Base-by-base conservation (phyloP, 2,888 invertebrate species). In the Drosophila mulleri region DNA sequence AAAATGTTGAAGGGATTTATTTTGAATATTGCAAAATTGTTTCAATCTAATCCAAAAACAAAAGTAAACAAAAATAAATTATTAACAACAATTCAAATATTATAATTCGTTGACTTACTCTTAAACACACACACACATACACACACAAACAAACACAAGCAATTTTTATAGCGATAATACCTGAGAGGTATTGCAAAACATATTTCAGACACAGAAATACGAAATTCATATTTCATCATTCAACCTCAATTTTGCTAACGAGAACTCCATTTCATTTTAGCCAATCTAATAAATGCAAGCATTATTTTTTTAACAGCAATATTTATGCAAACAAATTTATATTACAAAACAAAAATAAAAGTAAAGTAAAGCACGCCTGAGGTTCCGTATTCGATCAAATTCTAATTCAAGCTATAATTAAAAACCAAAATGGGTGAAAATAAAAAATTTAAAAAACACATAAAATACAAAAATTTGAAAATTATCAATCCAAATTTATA, bases 401-500 rank as follows among this genome's bases (percentile, higher is more conserved):
- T 75, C 71, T 50, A 75, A 73, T 78, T 72, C 47, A 75, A 72
- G 56, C 32, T 71, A 72, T 74, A 57, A 71, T 66, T 63, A 72
- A 78, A 61, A 47, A 35, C 50, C 61, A 69, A 76, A 69, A 78
- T 71, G 75, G 78, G 77, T 75, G 78, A 78, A 78, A 78, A 75
- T 29, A 64, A 64, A 59, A 80, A 78, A 68, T 32, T 26, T 35
- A 35, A 26, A n/a, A n/a, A 2, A 52, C 47, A 14, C n/a, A 39
- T 1, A 53, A 23, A 37, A 39, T n/a, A 41, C 16, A 9, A 53
- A 12, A 53, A 53, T 66, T 42, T 20, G 45, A 77, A 67, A 71
- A 81, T 66, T 75, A 87, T 84, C 84, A 87, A 79, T 76, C 79
- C 74, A 83, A 85, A 68, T 79, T 85, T 72, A 81, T 79, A 83